Evolutionary conservation across 2,888 invertebrate species (phyloP).

Genomic region (Hirudinaria manillensis): DNA sequence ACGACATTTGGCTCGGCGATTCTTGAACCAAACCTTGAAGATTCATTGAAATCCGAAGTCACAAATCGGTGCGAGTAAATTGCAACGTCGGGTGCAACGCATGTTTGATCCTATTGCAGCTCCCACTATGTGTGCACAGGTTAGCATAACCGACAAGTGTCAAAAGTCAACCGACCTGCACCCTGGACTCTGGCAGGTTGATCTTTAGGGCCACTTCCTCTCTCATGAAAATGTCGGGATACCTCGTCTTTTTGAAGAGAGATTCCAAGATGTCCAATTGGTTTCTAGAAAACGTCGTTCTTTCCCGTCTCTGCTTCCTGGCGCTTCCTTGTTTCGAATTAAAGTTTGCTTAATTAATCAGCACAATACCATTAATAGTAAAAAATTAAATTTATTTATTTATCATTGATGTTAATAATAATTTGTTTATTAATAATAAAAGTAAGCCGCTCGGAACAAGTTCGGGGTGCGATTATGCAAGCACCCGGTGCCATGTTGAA

Average conservation of each 20-base stretch:
- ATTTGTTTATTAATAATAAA: not conserved
- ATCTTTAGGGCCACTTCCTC: constrained; percentile 97
- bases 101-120: too few species aligned
- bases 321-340: constrained; percentile 39
- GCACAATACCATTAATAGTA: too few species aligned
- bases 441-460: not conserved
- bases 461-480: too few species aligned
- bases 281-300: constrained; percentile 93
- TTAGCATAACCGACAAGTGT: constrained; percentile 8
- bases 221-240: constrained; percentile 96
- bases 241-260: constrained; percentile 82
- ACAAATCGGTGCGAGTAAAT: constrained; percentile 33
- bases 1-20: constrained; percentile 89
- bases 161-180: constrained; percentile 68
- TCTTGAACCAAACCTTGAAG: constrained; percentile 95
- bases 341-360: not conserved
- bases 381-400: too few species aligned
- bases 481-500: not conserved
- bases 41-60: not conserved
- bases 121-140: too few species aligned
- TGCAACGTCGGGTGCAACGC: not conserved
- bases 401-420: too few species aligned
- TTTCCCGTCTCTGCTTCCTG: constrained; percentile 87
- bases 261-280: constrained; percentile 90
- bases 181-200: constrained; percentile 90